These are phyloP conservation scores for Drosophila cognata DNA, from an alignment of 2,888 invertebrate species.

Conservation along the genomic window DNA sequence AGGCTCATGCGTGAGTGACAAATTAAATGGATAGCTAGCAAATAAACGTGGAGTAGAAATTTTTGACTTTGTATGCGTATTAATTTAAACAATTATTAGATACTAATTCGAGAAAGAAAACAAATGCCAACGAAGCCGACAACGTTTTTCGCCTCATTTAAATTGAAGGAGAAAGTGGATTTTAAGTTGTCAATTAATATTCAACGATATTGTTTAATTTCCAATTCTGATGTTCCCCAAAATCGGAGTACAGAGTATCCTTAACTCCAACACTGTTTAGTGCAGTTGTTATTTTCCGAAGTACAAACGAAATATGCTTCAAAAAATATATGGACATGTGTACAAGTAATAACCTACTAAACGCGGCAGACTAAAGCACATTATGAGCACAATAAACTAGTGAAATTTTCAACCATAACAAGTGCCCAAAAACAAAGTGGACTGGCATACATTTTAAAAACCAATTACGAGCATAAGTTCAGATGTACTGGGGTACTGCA, in stretches of 20 bases:
- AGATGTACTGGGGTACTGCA: constrained; percentile 9
- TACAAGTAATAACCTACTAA: constrained; percentile 25
- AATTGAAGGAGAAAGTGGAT: constrained; percentile 66
- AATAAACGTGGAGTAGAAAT: constrained; percentile 32
- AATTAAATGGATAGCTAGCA: constrained; percentile 53
- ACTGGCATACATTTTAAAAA: constrained; percentile 48
- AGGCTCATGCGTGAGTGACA: constrained; percentile 73
- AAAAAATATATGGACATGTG: constrained; percentile 7
- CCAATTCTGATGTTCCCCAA: neutral
- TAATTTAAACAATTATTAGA: constrained; percentile 71
- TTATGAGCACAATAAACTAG: constrained; percentile 69
- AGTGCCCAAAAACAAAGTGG: constrained; percentile 41
- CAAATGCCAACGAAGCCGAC: constrained; percentile 10
- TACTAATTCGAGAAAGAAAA: constrained; percentile 64
- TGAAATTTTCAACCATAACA: constrained; percentile 62
- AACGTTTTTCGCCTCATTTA: constrained; percentile 33
- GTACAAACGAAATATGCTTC: constrained; percentile 51
- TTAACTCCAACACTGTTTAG: neutral
- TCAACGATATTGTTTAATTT: neutral
- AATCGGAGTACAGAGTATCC: neutral
- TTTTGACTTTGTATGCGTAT: constrained; percentile 48
- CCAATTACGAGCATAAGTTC: constrained; percentile 14
- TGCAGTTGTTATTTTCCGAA: neutral
- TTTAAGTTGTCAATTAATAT: constrained; percentile 8
- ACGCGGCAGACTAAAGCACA: constrained; percentile 32